These are phyloP conservation scores for Spinibarbus caldwelli DNA, from an alignment of 2,797 vertebrate genomes.

Conservation along the genomic window DNA sequence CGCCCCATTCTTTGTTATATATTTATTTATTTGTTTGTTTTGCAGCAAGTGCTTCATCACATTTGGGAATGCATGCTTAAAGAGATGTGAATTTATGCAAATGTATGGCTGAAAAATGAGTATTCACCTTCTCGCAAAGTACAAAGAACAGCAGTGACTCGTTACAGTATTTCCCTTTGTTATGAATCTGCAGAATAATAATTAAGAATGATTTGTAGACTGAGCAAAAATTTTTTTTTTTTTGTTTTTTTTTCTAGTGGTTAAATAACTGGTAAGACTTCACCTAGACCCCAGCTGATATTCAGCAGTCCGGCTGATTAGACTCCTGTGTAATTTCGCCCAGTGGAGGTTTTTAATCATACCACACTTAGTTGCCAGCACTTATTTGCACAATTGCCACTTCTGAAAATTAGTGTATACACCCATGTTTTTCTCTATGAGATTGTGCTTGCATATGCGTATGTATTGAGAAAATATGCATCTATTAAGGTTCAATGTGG, in stretches of 20 bases:
- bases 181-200: slow-evolving; percentile 76
- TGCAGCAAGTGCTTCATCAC: slow-evolving; percentile 67
- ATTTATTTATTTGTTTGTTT: slow-evolving; percentile 27
- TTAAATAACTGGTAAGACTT: slow-evolving; percentile 54
- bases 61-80: slow-evolving; percentile 75
- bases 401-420: neutral
- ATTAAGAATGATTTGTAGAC: slow-evolving; percentile 82
- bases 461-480: slow-evolving; percentile 9
- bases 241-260: slow-evolving; percentile 45
- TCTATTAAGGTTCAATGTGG: neutral
- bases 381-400: slow-evolving; percentile 33
- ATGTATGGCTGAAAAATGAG: slow-evolving; percentile 78
- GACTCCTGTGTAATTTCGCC: slow-evolving; percentile 47
- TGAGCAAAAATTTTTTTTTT: slow-evolving; percentile 64
- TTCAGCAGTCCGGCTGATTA: slow-evolving; percentile 42
- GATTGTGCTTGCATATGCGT: neutral
- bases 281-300: slow-evolving; percentile 35
- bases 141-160: slow-evolving; percentile 69
- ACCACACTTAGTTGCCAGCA: slow-evolving; percentile 22
- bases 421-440: neutral
- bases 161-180: slow-evolving; percentile 79
- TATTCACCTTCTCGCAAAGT: slow-evolving; percentile 69
- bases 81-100: slow-evolving; percentile 80
- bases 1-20: slow-evolving; percentile 4
- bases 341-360: slow-evolving; percentile 43